A percentile compares a stretch with the other conserved stretches of the same genome.
Conservation (phyloP, 2,888 invertebrate genomes). For the Limnephilus lunatus region DNA sequence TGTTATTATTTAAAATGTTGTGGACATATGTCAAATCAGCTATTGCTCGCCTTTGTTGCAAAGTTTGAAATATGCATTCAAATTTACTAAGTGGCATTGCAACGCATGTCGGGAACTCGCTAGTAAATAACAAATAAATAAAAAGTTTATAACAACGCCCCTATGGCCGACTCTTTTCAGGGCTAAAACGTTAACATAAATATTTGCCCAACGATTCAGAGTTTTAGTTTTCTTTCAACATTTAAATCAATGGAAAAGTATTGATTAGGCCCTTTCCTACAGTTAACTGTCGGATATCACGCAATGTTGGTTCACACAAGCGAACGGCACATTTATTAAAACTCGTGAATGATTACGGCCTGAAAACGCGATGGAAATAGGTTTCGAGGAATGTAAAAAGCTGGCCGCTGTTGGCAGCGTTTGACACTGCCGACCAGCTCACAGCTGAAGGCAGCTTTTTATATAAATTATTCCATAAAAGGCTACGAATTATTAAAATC, state of each 20-base stretch:
- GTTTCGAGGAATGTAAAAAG: neutral
- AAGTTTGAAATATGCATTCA: too few relatives aligned
- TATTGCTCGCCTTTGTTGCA: too few relatives aligned
- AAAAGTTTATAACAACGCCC: too few relatives aligned
- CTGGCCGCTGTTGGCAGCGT: neutral
- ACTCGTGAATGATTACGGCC: neutral
- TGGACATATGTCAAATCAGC: too few relatives aligned
- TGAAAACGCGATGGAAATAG: slow-evolving; percentile 30
- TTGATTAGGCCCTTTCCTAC: slow-evolving; percentile 3
- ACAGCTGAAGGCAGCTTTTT: neutral
- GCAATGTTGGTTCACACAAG: slow-evolving; percentile 27
- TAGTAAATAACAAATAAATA: too few relatives aligned
- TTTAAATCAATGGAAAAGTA: slow-evolving; percentile 35
- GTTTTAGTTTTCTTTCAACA: neutral
- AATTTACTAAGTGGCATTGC: too few relatives aligned
- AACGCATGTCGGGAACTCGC: too few relatives aligned
- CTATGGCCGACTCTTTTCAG: neutral
- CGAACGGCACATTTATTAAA: neutral
- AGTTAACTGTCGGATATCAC: neutral
- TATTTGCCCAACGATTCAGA: neutral
- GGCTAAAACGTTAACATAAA: neutral
- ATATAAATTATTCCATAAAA: neutral
- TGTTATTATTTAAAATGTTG: too few relatives aligned
- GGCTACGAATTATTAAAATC: neutral
- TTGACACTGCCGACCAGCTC: neutral